These are phyloP conservation scores for Actenoides hombroni DNA, from an alignment of 2,113 vertebrate genomes.

Conservation along the genomic window DNA sequence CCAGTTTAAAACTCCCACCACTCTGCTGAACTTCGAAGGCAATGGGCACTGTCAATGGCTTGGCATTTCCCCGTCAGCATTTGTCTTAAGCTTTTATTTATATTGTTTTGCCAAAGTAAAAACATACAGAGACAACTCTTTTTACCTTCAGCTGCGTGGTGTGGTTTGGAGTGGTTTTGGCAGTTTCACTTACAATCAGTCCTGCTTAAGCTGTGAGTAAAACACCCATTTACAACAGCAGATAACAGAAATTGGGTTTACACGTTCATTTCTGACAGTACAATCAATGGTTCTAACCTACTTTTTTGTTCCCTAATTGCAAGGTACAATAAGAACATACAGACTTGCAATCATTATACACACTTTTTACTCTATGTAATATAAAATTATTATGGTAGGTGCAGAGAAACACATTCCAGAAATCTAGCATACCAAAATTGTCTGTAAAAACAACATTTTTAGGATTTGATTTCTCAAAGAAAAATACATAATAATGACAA, in stretches of 20 bases:
- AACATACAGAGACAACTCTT: background rate
- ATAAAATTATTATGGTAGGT: background rate
- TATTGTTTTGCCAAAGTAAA: background rate
- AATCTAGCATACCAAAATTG: background rate
- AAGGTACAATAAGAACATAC: background rate
- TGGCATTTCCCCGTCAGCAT: background rate
- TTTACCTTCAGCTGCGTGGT: background rate
- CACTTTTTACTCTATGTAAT: background rate
- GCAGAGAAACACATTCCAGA: background rate
- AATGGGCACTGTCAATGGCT: background rate
- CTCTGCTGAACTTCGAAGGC: background rate
- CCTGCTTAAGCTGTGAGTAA: background rate
- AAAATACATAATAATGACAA: background rate
- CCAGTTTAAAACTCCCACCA: background rate
- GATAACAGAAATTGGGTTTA: background rate
- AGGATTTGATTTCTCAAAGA: background rate
- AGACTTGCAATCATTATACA: background rate
- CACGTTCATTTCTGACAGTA: background rate
- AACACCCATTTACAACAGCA: background rate
- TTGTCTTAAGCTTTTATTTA: slow-evolving; percentile 10
- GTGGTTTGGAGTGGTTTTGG: background rate
- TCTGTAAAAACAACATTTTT: background rate
- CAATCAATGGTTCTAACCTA: background rate
- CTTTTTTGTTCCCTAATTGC: background rate
- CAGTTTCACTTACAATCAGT: background rate